Conservation (phyloP, 2,113 vertebrate genomes). For the Nesoenas mayeri region DNA sequence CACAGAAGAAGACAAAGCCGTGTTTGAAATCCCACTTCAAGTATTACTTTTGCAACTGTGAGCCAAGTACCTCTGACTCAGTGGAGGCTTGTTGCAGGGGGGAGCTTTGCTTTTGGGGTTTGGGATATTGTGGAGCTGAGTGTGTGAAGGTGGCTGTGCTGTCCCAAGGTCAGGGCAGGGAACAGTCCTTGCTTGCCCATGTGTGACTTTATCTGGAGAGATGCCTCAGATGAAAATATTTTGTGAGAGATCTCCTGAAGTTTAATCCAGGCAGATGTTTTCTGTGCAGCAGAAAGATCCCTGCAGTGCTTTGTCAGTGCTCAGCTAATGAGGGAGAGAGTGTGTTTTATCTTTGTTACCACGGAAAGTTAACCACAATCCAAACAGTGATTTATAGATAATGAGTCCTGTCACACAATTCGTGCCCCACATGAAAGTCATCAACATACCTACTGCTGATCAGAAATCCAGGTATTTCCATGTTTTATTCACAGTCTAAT, state of each 20-base stretch:
- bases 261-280: slow-evolving; percentile 37
- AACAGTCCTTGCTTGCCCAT: background rate
- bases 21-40: background rate
- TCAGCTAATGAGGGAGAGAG: slow-evolving; percentile 66
- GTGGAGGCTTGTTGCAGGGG: background rate
- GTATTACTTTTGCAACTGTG: background rate
- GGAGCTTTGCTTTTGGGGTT: background rate
- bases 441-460: slow-evolving; percentile 9
- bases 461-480: slow-evolving; percentile 39
- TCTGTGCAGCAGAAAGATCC: slow-evolving; percentile 7
- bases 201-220: background rate
- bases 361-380: slow-evolving; percentile 55
- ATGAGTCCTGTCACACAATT: slow-evolving; percentile 62
- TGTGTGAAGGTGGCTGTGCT: background rate
- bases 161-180: background rate
- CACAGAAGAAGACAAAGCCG: background rate
- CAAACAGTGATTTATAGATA: slow-evolving; percentile 55
- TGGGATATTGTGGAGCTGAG: background rate
- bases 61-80: fast-evolving
- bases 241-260: slow-evolving; percentile 2
- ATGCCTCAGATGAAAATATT: background rate
- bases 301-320: slow-evolving; percentile 52
- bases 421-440: slow-evolving; percentile 38
- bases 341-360: slow-evolving; percentile 59
- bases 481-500: slow-evolving; percentile 36